These are phyloP conservation scores for Trissoscelio sp. DNA, from an alignment of 2,888 invertebrate species.

Conservation along the genomic window DNA sequence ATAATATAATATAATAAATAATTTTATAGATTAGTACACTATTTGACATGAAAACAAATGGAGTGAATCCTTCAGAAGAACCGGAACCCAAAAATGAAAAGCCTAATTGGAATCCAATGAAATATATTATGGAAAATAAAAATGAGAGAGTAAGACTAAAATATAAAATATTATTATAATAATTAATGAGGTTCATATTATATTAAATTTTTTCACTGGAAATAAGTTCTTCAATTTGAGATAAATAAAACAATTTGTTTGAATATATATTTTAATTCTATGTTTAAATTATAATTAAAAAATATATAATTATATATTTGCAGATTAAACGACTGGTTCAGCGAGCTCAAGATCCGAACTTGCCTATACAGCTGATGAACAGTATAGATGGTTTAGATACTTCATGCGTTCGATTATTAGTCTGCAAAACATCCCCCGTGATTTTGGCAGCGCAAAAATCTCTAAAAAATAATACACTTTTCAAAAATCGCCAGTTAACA, in stretches of 20 bases:
- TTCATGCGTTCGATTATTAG: slow-evolving; percentile 88
- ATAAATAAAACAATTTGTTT: too few relatives aligned
- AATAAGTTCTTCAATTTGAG: too few relatives aligned
- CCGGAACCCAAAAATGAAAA: slow-evolving; percentile 62
- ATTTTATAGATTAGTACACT: slow-evolving; percentile 88
- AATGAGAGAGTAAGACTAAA: slow-evolving; percentile 85
- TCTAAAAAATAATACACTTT: slow-evolving; percentile 82
- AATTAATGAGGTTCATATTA: too few relatives aligned
- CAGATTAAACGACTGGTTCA: slow-evolving; percentile 84
- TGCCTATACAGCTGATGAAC: slow-evolving; percentile 87
- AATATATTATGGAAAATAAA: slow-evolving; percentile 88
- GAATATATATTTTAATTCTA: too few relatives aligned
- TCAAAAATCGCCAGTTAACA: slow-evolving; percentile 72
- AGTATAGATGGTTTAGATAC: slow-evolving; percentile 86
- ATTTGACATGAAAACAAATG: slow-evolving; percentile 80
- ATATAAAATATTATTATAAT: too few relatives aligned
- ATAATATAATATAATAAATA: too few relatives aligned
- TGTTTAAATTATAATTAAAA: too few relatives aligned
- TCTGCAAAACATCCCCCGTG: slow-evolving; percentile 91
- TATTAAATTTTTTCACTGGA: too few relatives aligned
- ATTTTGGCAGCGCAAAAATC: slow-evolving; percentile 91
- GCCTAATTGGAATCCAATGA: slow-evolving; percentile 82
- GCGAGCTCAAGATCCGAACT: slow-evolving; percentile 86
- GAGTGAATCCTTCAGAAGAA: slow-evolving; percentile 80
- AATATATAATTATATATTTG: slow-evolving; percentile 12